Base-by-base conservation (phyloP, 2,797 vertebrate genomes). In the Loriculus beryllinus region DNA sequence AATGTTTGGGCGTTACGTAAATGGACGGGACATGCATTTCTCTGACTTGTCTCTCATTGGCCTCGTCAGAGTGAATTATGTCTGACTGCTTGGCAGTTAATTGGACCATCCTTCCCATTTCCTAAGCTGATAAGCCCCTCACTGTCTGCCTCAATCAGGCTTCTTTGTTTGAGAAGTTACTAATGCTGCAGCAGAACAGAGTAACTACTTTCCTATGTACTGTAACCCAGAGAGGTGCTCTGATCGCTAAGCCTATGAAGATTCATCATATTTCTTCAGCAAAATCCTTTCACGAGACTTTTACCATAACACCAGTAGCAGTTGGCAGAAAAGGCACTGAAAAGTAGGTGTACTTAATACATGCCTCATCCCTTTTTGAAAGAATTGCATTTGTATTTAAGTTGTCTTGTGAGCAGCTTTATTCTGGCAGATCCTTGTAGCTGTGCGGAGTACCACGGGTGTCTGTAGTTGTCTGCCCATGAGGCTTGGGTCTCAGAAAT, bases 121-220 rank as follows among this genome's bases (percentile, higher is more conserved):
- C 96, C 94, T 98, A 98, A 98, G 98, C 98, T 98, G 98, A 98
- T 98, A 98, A 98, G 96, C 97, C 96, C 96, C 92, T 97, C 95
- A 91, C 96, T 97, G 97, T 98, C 97, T 96, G 93, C 92, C 95
- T 97, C 94, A 95, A 97, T 97, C 97, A 98, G 90, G 92, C 97
- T 90, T 95, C 97, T 97, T 97, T 97, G 96, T 97, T 97, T 97
- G 97, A 97, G 97, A 90, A 93, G 95, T 96, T 96, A 97, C 95
- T 97, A 97, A 97, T 95, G 92, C 93, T 78, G 89, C 65, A 88
- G 95, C 86, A 94, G 96, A 96, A 90, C 81, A 94, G 90, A 97
- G 77, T 95, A 94, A 92, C 94, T 89, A 87, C 96, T 97, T 96
- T 88, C 94, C 91, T 94, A 20, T 57, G 91, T 86, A 87, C 74